Conservation (phyloP, 2,888 invertebrate species). For the Sinhomidia bicolor region DNA sequence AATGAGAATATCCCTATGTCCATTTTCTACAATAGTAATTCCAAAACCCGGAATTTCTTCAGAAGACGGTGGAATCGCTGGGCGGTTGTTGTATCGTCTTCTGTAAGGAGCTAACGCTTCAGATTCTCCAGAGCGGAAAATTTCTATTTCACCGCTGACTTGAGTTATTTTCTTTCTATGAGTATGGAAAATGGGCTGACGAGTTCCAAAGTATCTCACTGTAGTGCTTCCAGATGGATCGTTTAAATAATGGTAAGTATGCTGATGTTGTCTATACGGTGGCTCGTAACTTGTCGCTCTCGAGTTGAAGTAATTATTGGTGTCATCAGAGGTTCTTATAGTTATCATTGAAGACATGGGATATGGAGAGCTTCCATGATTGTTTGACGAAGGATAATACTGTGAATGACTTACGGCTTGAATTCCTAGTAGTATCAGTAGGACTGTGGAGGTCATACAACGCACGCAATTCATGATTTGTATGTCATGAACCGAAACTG, state of each 20-base stretch:
- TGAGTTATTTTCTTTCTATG: not conserved
- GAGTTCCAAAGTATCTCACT: conserved; percentile 50
- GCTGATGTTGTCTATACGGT: conserved; percentile 45
- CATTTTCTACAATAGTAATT: not conserved
- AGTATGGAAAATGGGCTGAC: not conserved
- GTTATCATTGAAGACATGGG: not conserved
- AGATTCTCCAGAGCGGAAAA: not conserved
- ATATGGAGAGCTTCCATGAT: not conserved
- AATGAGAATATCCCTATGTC: conserved; percentile 10
- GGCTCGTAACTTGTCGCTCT: conserved; percentile 32
- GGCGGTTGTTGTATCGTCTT: not conserved
- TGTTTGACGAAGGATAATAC: conserved; percentile 38
- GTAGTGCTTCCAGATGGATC: not conserved
- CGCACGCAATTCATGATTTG: conserved; percentile 49
- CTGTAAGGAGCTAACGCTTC: not conserved
- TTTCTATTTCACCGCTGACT: not conserved
- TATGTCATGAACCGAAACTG: conserved; percentile 10
- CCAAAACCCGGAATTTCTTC: not conserved
- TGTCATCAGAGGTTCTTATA: too few species aligned
- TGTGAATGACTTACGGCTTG: conserved; percentile 58
- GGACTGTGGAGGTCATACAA: conserved; percentile 3
- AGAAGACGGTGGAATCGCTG: not conserved
- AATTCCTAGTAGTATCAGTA: conserved; percentile 38
- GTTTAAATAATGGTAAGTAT: not conserved
- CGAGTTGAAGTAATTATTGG: too few species aligned